Evolutionary conservation across 2,888 invertebrate species (phyloP), one percentile per base, ranked within the genome.

Genomic region (Strigamia transsilvanica): DNA sequence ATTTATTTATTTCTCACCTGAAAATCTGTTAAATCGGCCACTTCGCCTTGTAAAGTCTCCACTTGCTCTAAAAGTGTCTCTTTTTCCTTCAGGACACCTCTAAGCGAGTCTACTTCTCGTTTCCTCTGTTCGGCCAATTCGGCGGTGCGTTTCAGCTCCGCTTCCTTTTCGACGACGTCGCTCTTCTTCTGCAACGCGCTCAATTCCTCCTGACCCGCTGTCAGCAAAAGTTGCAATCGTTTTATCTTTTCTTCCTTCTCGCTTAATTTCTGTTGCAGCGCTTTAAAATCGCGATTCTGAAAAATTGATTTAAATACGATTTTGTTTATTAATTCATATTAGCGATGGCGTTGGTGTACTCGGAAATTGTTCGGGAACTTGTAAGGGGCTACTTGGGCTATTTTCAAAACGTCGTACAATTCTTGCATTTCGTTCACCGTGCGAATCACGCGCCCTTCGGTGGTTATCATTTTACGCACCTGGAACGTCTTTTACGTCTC

Each of bases 111-210:
- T 23, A 83, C 83, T 66, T 83, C 83, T 46, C 83, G 80, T 38
- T 80, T 80, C 41, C 82, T 77, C 27, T 83, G 83, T 13, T 83
- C 83, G 12, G 82, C 83, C 9, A 91, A 90, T 82, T 89, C 89
- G 1, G 90, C 86, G 82, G 90, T 90, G 85, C 89, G 85, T 7
- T 82, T 82, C 3, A 92, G 89, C 85, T 92, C 91, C 82, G 89
- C 86, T 84, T 90, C 87, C 56, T 80, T 80, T 18, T 80, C 42
- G 13, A 18, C 23, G 5, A 41, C n/a, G 32, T 51, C 38, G 38
- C 10, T 38, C 38, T 38, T 27, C 18, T 13, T 15, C 9, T 81
- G 61, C 9, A 41, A 32, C 12, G 73, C 32, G 32, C 80, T 61
- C 15, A 79, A 73, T 46, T 82, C 79, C 21, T 83, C 81, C 23